Percentiles rank a stretch among this genome's conserved stretches.
These are phyloP conservation scores for Ischnura elegans DNA, from an alignment of 2,888 invertebrate species.

Conservation along the genomic window DNA sequence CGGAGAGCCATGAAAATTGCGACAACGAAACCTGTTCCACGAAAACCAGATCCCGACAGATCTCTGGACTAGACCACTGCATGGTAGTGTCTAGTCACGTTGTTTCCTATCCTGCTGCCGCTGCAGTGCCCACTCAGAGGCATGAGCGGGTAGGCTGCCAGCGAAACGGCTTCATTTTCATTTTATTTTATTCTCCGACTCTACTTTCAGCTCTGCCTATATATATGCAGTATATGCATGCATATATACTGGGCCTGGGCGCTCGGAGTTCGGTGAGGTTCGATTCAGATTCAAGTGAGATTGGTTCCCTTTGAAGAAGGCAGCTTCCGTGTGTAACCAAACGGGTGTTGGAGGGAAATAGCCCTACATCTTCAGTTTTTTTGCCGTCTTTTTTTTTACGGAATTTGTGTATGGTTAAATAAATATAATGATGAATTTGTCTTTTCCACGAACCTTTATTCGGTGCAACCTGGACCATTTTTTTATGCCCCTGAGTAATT, in stretches of 20 bases:
- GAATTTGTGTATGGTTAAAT: too few species aligned
- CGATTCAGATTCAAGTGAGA: neutral
- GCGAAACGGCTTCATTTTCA: neutral
- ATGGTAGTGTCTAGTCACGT: neutral
- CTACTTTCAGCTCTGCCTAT: neutral
- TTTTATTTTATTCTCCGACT: neutral
- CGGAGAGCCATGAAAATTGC: conserved; percentile 7
- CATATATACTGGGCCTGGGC: neutral
- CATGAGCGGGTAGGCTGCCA: neutral
- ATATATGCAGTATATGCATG: neutral
- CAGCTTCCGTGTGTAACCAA: too few species aligned
- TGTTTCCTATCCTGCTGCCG: neutral
- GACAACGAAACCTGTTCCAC: neutral
- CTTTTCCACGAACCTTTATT: too few species aligned
- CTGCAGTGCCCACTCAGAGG: neutral
- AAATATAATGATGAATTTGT: too few species aligned
- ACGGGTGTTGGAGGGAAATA: too few species aligned
- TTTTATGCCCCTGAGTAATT: too few species aligned
- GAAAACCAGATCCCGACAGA: conserved; percentile 12
- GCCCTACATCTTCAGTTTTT: too few species aligned
- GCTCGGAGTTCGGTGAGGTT: neutral
- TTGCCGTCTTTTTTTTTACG: too few species aligned
- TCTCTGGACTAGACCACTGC: too few species aligned
- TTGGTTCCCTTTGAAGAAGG: too few species aligned
- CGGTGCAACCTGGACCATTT: too few species aligned